Evolutionary conservation across 2,113 vertebrate species (phyloP).

Genomic region (Deroptyus accipitrinus): DNA sequence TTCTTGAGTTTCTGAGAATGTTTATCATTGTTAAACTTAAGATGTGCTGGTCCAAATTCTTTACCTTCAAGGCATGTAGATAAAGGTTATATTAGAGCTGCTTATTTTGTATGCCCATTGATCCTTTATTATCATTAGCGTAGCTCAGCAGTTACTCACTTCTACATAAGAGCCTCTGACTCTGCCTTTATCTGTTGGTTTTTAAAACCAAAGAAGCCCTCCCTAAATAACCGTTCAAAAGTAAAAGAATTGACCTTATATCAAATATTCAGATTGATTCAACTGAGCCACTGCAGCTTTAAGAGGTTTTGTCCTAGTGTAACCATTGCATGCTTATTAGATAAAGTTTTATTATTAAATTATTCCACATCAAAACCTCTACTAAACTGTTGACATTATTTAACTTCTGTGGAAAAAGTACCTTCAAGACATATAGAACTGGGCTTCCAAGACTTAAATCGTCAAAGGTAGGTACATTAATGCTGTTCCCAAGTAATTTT

Average conservation of each 20-base stretch:
- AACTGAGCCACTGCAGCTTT: slow-evolving; percentile 77
- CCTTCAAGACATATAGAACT: slow-evolving; percentile 88
- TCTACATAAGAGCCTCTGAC: background rate
- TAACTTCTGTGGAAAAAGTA: slow-evolving; percentile 90
- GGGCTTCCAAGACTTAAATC: slow-evolving; percentile 86
- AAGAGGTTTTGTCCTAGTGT: slow-evolving; percentile 75
- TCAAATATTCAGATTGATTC: slow-evolving; percentile 51
- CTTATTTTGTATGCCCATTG: background rate
- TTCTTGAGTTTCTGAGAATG: slow-evolving; percentile 1
- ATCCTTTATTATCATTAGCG: background rate
- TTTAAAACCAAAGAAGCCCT: slow-evolving; percentile 34
- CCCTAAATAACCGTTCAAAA: slow-evolving; percentile 8
- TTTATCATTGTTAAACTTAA: background rate
- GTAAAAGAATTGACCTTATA: slow-evolving; percentile 21
- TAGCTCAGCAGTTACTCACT: slow-evolving; percentile 6
- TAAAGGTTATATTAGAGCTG: background rate
- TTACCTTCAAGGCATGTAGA: background rate
- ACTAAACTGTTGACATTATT: slow-evolving; percentile 98
- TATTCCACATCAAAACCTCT: slow-evolving; percentile 81
- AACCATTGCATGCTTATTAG: slow-evolving; percentile 82
- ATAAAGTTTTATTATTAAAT: slow-evolving; percentile 77
- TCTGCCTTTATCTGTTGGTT: slow-evolving; percentile 23
- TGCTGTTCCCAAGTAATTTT: slow-evolving; percentile 78
- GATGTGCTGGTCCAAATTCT: slow-evolving; percentile 2
- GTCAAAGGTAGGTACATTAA: slow-evolving; percentile 89